These are phyloP conservation scores for Tenthredo notha DNA, from an alignment of 2,888 invertebrate species.

Conservation along the genomic window DNA sequence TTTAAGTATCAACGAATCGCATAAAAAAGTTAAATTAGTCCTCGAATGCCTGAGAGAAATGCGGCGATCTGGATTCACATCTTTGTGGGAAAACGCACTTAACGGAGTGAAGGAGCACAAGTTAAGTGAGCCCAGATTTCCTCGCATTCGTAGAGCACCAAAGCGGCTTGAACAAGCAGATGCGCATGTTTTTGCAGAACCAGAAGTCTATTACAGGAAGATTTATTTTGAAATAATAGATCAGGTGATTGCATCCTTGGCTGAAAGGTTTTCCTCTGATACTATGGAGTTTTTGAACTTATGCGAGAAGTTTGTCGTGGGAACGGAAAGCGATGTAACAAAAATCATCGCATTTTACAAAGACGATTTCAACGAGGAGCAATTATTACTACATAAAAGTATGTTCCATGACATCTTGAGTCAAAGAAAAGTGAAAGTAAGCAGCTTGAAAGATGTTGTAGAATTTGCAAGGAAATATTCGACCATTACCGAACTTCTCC, in stretches of 20 bases:
- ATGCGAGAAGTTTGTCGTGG: constrained; percentile 43
- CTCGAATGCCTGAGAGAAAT: constrained; percentile 23
- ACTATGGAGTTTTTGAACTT: constrained; percentile 36
- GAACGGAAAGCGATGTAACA: neutral
- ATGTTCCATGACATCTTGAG: constrained; percentile 41
- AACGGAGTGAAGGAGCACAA: constrained; percentile 5
- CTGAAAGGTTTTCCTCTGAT: constrained; percentile 33
- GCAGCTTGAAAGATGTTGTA: constrained; percentile 32
- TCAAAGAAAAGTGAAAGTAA: constrained; percentile 32
- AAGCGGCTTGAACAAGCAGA: constrained; percentile 41
- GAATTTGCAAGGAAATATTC: constrained; percentile 30
- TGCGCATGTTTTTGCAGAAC: constrained; percentile 35
- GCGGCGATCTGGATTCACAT: constrained; percentile 27
- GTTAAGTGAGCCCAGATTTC: constrained; percentile 35
- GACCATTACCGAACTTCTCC: constrained; percentile 23
- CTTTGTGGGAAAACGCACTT: constrained; percentile 32
- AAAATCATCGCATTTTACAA: neutral
- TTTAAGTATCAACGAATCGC: constrained; percentile 49
- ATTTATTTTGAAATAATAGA: constrained; percentile 53
- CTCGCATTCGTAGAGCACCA: constrained; percentile 31
- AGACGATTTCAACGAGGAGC: constrained; percentile 23
- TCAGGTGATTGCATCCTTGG: constrained; percentile 34
- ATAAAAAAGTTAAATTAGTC: constrained; percentile 34
- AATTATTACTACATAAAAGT: constrained; percentile 38
- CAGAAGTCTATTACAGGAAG: constrained; percentile 42